phyloP scores from a whole-genome alignment of 1,140 invertebrate species.

The Penaeus japonicus region DNA sequence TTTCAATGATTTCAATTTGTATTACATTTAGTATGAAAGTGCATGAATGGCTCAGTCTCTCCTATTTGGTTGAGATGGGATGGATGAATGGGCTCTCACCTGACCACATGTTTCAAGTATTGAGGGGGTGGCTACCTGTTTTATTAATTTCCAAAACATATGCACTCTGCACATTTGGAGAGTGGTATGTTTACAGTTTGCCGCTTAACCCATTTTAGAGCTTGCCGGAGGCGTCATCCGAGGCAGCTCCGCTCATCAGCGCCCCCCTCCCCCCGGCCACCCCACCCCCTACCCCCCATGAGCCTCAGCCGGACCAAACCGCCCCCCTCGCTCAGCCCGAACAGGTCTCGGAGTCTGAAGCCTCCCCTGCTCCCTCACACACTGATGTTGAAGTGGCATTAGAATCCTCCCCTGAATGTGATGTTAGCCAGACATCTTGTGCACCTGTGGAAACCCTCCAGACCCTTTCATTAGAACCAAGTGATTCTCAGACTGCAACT shows the following conservation, averaged over 20 bases:
- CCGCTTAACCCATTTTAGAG: conserved; percentile 53
- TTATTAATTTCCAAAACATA: too few relatives aligned
- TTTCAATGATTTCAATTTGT: not conserved
- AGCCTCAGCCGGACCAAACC: conserved; percentile 50
- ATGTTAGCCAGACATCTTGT: not conserved
- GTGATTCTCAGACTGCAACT: conserved; percentile 25
- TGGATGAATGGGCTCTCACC: not conserved
- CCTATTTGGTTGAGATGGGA: not conserved
- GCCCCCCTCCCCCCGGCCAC: conserved; percentile 47
- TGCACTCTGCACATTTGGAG: not conserved
- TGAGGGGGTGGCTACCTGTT: too few relatives aligned
- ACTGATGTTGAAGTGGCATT: conserved; percentile 42
- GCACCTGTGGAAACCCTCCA: conserved; percentile 25
- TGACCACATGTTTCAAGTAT: not conserved
- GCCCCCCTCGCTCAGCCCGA: conserved; percentile 55
- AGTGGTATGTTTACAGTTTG: conserved; percentile 52
- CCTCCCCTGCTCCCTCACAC: conserved; percentile 48
- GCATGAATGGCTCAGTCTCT: not conserved
- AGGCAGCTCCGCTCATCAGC: conserved; percentile 50
- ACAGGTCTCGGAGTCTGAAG: conserved; percentile 56
- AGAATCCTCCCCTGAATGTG: conserved; percentile 44
- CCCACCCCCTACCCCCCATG: conserved; percentile 51
- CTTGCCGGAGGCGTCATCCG: conserved; percentile 49
- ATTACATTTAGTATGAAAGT: conserved; percentile 4
- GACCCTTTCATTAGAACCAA: not conserved